Evolutionary conservation across 2,888 invertebrate species (phyloP), one percentile per base, ranked within the genome.

Genomic region (Drosophila parthenogenetica): DNA sequence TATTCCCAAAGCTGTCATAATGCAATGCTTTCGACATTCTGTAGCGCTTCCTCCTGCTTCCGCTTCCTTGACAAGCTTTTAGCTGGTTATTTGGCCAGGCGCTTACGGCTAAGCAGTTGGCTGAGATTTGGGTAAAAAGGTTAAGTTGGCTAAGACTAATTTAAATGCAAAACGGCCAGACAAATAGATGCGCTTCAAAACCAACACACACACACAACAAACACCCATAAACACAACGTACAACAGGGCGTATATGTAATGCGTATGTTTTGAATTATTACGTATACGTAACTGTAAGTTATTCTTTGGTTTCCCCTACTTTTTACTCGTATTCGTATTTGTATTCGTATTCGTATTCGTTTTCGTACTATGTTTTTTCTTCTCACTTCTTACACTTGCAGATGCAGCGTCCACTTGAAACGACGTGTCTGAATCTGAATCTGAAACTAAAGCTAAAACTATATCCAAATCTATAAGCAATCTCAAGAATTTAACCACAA

Each of bases 111-210:
- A 37, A 62, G 62, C 77, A 32, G 73, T 46, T 46, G 55, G 45
- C 79, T 74, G 84, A 75, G 83, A 88, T 86, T 86, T 84, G 67
- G 83, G 89, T 88, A 84, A 84, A 83, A 84, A 88, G 83, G 83
- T 88, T 84, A 84, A 72, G 79, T 78, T 67, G 72, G 43, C 51
- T 61, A 55, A 61, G 69, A 60, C 74, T 69, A 71, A 85, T 85
- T 86, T 77, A 79, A 77, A 86, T 85, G 88, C 74, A 77, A 87
- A 85, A 43, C 63, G 58, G 37, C 14, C 54, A 55, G 48, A 37
- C 16, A 13, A 57, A 29, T 29, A 25, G 39, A 50, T 35, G 16
- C 25, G 22, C 22, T 22, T 5, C 22, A n/a, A 39, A 14, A 39
- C 14, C 22, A 1, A 7, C 0, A 14, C 13, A 11, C 17, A 42